A percentile compares a stretch with the other conserved stretches of the same genome.
These are phyloP conservation scores for Mus minutoides DNA, from an alignment of 2,797 vertebrate genomes.

Conservation along the genomic window DNA sequence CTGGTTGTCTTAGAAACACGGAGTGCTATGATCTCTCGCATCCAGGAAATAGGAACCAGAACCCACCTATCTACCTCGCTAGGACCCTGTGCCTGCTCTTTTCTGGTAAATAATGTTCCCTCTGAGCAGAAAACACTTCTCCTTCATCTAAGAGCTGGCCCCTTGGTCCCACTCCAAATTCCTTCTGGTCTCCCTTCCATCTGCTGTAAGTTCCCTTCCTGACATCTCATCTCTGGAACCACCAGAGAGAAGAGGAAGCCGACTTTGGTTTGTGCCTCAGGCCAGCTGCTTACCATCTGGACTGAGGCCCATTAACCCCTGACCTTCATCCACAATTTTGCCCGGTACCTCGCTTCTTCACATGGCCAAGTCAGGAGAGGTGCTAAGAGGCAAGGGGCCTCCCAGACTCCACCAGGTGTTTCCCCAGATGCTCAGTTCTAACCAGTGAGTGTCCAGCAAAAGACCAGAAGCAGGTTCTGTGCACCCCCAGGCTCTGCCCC, in stretches of 20 bases:
- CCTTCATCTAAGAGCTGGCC: slow-evolving; percentile 29
- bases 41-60: slow-evolving; percentile 57
- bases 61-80: slow-evolving; percentile 28
- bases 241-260: slow-evolving; percentile 55
- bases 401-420: background rate
- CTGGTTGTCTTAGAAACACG: slow-evolving; percentile 78
- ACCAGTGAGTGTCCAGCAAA: background rate
- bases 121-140: background rate
- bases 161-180: slow-evolving; percentile 70
- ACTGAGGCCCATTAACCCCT: slow-evolving; percentile 59
- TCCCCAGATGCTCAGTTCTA: background rate
- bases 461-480: background rate
- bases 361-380: background rate
- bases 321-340: slow-evolving; percentile 23
- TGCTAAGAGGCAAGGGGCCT: background rate
- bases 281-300: slow-evolving; percentile 73
- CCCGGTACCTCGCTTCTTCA: background rate
- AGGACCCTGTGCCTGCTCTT: slow-evolving; percentile 33
- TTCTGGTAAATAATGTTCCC: slow-evolving; percentile 48
- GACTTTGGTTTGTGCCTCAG: background rate
- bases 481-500: background rate
- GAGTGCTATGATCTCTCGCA: slow-evolving; percentile 48
- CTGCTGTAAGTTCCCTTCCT: slow-evolving; percentile 59
- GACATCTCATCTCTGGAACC: slow-evolving; percentile 49
- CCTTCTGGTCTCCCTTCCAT: slow-evolving; percentile 62